phyloP scores from a whole-genome alignment of 2,797 vertebrate species.

The Poecile montanus region DNA sequence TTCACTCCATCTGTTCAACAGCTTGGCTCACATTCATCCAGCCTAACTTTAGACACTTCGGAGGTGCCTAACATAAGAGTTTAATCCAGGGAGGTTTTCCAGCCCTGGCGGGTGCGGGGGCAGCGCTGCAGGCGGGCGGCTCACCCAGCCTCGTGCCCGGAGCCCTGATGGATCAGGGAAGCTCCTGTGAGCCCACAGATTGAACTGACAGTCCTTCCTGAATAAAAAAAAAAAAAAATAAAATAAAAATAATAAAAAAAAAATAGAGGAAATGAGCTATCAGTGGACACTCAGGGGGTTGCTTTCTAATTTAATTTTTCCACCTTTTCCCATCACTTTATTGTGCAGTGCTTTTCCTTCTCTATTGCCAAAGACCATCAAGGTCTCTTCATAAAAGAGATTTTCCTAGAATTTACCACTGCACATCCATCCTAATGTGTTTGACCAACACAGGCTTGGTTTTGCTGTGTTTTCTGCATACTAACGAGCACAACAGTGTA shows the following conservation, averaged over 20 bases:
- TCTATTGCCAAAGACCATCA: neutral
- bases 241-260: neutral
- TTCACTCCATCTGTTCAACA: conserved; percentile 70
- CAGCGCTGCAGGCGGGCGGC: accelerated
- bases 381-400: neutral
- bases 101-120: neutral
- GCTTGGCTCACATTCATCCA: conserved; percentile 63
- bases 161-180: neutral
- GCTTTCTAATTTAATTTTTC: neutral
- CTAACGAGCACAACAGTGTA: neutral
- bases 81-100: conserved; percentile 20
- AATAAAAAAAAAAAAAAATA: neutral
- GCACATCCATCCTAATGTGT: neutral
- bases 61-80: conserved; percentile 40
- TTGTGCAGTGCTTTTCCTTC: neutral
- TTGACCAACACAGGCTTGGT: neutral
- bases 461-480: neutral
- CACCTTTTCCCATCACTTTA: neutral
- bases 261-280: neutral
- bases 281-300: neutral
- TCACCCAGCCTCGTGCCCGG: accelerated
- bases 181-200: neutral
- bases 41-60: conserved; percentile 65
- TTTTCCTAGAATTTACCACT: neutral
- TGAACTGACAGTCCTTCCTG: neutral